Conservation (phyloP, 2,888 invertebrate genomes). For the Branchellion lobata region DNA sequence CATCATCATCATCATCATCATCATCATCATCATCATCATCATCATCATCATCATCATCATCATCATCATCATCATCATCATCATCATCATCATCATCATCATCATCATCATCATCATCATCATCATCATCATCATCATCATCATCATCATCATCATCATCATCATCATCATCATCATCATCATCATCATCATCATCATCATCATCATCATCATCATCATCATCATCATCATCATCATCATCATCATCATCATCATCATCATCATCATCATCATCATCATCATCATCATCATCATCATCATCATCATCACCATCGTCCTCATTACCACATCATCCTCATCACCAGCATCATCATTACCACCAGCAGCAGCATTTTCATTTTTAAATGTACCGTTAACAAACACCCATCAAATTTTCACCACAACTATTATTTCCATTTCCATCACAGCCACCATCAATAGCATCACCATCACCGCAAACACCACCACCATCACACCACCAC, state of each 20-base stretch:
- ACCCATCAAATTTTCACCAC: too few species aligned
- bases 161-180: slow-evolving; percentile 31
- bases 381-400: background rate
- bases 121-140: slow-evolving; percentile 10
- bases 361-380: slow-evolving; percentile 5
- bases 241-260: too few species aligned
- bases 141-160: slow-evolving; percentile 21
- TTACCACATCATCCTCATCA: background rate
- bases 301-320: slow-evolving; percentile 20
- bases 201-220: slow-evolving; percentile 9
- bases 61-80: slow-evolving; percentile 27
- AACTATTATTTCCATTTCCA: too few species aligned
- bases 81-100: slow-evolving; percentile 31
- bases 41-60: slow-evolving; percentile 40
- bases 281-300: slow-evolving; percentile 30
- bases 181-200: background rate
- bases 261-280: background rate
- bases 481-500: too few species aligned
- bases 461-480: too few species aligned
- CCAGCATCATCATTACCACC: slow-evolving; percentile 28
- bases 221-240: slow-evolving; percentile 10
- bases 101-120: slow-evolving; percentile 3
- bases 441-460: too few species aligned
- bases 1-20: slow-evolving; percentile 9
- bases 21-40: slow-evolving; percentile 32